Base-by-base conservation (phyloP, 2,888 invertebrate species). In the Clanis bilineata region DNA sequence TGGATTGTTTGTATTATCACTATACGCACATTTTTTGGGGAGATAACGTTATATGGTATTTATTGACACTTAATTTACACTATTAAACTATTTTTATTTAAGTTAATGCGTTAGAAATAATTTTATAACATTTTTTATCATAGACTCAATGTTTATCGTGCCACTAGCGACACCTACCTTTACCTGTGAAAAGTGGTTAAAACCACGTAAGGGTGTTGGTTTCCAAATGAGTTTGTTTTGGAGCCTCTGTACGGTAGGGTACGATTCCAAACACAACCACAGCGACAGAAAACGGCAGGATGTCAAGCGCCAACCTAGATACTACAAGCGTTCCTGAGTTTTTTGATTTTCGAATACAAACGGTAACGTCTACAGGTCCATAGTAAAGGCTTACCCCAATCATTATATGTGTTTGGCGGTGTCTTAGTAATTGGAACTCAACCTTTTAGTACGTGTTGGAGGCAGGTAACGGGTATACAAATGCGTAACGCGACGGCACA, bases 211-310 rank as follows among this genome's bases (percentile, higher is more conserved):
- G 32, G 51, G 41, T 41, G 41, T 51, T 51, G 51, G 51, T 51
- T 51, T 28, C 51, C 51, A 51, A 51, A 51, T 51, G 51, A 51
- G 51, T 51, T 51, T 51, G 51, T 51, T 32, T 51, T 32, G 23
- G 45, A 36, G 18, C 18, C 7, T 18, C 41, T 7, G 41, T 41
- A n/a, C n/a, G 7, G 41, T 9, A 41, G 18, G 18, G 41, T 18
- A 1, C 18, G 18, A 1, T 41, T 41, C 7, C 18, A 7, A 41
- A 41, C 18, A 18, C 2, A 4, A 41, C 18, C 2, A 0, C 25
- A 25, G 25, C 25, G 25, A 36, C 36, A 10, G 36, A n/a, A n/a
- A n/a, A n/a, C 36, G 36, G 12, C 36, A 36, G 9, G 12, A 36
- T 36, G 5, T 10, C 1, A 12, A 9, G 12, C 36, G 12, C 1